A percentile compares a stretch with the other conserved stretches of the same genome.
phyloP scores from a whole-genome alignment of 2,113 vertebrate genomes.

The Limanda limanda region DNA sequence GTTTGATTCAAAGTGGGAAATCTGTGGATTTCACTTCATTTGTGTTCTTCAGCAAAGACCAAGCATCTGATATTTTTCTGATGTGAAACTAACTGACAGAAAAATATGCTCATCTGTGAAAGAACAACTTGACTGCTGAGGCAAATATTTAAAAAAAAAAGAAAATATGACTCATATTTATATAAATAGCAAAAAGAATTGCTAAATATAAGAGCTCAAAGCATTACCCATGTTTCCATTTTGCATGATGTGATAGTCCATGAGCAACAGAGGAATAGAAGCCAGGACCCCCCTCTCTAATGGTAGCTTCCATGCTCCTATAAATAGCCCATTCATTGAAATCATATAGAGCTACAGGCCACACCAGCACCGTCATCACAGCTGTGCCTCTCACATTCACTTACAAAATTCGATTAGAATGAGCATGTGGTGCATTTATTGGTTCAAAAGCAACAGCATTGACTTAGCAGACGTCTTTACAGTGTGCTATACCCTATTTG shows the following conservation, averaged over 20 bases:
- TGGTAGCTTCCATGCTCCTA: slow-evolving; percentile 64
- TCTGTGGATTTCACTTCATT: not conserved
- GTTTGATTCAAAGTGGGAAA: not conserved
- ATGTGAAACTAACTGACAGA: not conserved
- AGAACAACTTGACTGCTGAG: not conserved
- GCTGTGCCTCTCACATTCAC: slow-evolving; percentile 41
- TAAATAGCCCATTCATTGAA: slow-evolving; percentile 73
- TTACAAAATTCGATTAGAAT: slow-evolving; percentile 18
- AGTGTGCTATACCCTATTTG: not conserved
- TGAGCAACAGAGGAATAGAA: slow-evolving; percentile 3
- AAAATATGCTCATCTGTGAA: not conserved
- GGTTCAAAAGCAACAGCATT: slow-evolving; percentile 18
- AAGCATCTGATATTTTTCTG: not conserved
- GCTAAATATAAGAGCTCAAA: not conserved
- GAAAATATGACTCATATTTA: not conserved
- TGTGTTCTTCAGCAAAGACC: not conserved
- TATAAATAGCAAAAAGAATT: too few species aligned
- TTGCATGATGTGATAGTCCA: slow-evolving; percentile 3
- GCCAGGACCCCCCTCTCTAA: slow-evolving; percentile 33
- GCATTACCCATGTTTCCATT: not conserved
- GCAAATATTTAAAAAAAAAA: not conserved
- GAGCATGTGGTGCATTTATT: slow-evolving; percentile 11
- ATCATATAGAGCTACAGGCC: slow-evolving; percentile 44
- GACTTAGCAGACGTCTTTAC: slow-evolving; percentile 25
- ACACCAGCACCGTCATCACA: slow-evolving; percentile 40